Base-by-base conservation (phyloP, 2,113 vertebrate species). In the Athene noctua region DNA sequence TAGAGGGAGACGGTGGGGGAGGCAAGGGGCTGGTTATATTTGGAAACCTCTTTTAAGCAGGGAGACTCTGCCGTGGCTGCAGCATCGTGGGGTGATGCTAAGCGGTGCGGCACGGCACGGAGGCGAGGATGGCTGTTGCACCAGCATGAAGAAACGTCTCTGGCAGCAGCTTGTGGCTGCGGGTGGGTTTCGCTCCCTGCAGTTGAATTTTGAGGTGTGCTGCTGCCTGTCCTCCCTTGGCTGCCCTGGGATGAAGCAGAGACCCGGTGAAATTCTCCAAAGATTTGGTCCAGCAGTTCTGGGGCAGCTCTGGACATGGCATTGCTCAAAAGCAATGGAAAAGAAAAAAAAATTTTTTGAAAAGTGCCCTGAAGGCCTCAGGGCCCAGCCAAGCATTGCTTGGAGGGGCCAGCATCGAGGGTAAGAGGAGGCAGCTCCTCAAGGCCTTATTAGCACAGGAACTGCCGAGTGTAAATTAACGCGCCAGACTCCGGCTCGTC, bases 381-480 rank as follows among this genome's bases (percentile, higher is more conserved):
- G 32, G 90, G 59, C 42, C 67, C 63, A 82, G 84, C 55, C 88
- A 90, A 96, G 84, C 40, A 0, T 79, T 70, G 57, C 73, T 93
- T 2, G 1, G 73, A 88, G 82, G 82, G 95, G 89, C 61, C 2
- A 0, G 51, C 9, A 14, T 13, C 75, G 65, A 93, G 85, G 78
- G 67, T 78, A 65, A 74, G 92, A 74, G 66, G 75, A 95, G 91
- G 89, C 93, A 94, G 93, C 92, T 97, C 92, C 90, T 96, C 96
- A 95, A 93, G 89, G 73, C 80, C 94, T 88, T 91, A 94, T 97
- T 97, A 96, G 95, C 86, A 66, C 79, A 54, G 91, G 93, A 96
- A 92, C 89, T 17, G 57, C 78, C 9, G 65, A 90, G 93, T 34
- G 67, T 94, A 92, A 95, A 95, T 96, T 86, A 96, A 88, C 25